Evolutionary conservation across 92 coral and sea anemone genomes (phyloP).

Genomic region (Epizoanthus illoricatus): DNA sequence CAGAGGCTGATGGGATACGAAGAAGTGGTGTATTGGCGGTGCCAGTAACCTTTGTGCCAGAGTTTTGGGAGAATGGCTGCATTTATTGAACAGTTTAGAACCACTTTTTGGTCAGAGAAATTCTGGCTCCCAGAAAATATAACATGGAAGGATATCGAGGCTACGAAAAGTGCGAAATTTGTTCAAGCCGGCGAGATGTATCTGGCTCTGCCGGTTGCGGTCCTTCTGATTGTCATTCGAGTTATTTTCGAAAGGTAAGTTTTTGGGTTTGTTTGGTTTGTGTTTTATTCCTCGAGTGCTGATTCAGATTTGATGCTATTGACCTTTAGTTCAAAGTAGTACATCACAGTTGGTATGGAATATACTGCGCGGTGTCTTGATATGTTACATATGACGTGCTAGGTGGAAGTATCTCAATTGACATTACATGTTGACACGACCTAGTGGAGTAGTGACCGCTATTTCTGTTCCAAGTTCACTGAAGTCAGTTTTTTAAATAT

Average conservation of each 20-base stretch:
- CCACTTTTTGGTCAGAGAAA: conserved; percentile 75
- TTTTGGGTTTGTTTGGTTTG: not conserved
- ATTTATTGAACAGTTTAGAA: conserved; percentile 47
- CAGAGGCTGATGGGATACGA: conserved; percentile 40
- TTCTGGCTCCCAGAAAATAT: conserved; percentile 87
- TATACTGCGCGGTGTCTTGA: no score
- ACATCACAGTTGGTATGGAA: not conserved
- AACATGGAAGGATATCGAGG: conserved; percentile 74
- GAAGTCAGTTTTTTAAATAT: no score
- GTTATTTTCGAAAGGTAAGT: conserved; percentile 90
- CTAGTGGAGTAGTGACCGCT: no score
- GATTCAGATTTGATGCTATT: no score
- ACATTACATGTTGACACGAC: no score
- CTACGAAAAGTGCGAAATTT: conserved; percentile 62
- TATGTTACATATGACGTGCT: no score
- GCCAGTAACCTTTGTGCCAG: not conserved
- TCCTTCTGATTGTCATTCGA: conserved; percentile 72
- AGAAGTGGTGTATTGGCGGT: conserved; percentile 21
- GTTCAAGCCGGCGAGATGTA: conserved; percentile 79
- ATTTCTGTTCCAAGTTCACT: no score
- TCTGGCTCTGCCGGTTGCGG: conserved; percentile 74
- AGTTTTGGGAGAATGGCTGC: conserved; percentile 43
- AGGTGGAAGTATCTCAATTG: no score
- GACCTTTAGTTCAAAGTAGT: no score
- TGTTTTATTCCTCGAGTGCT: not conserved